Conservation (phyloP, 2,888 invertebrate genomes). For the Eledone cirrhosa region DNA sequence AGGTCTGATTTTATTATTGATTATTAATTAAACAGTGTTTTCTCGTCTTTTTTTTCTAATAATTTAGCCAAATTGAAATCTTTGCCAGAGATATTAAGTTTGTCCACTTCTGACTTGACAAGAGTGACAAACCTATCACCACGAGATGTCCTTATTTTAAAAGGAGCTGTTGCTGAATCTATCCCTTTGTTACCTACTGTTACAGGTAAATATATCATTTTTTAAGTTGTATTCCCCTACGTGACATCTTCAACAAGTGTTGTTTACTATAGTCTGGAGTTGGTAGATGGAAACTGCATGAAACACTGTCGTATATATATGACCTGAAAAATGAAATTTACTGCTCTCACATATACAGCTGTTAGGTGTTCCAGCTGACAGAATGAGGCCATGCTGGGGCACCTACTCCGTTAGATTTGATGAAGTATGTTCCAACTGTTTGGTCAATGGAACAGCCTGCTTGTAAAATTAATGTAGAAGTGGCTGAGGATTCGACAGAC, state of each 20-base stretch:
- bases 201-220: constrained; percentile 42
- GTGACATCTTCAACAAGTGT: too few relatives aligned
- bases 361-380: too few relatives aligned
- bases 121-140: constrained; percentile 44
- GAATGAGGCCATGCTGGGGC: too few relatives aligned
- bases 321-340: too few relatives aligned
- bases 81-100: constrained; percentile 44
- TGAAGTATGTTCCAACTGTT: too few relatives aligned
- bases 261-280: not conserved
- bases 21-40: not conserved
- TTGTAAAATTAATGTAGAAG: too few relatives aligned
- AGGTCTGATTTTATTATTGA: not conserved
- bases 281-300: not conserved
- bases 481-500: not conserved
- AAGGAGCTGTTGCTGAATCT: constrained; percentile 47
- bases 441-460: too few relatives aligned
- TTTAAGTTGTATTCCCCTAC: not conserved
- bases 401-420: too few relatives aligned
- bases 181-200: constrained; percentile 37
- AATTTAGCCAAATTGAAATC: constrained; percentile 48
- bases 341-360: too few relatives aligned
- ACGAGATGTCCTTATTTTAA: constrained; percentile 45
- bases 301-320: not conserved
- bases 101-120: constrained; percentile 50
- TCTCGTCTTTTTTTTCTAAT: not conserved